A percentile compares a stretch with the other conserved stretches of the same genome.
Evolutionary conservation across 1,140 invertebrate species (phyloP).

Genomic region (Plectus sambesii): DNA sequence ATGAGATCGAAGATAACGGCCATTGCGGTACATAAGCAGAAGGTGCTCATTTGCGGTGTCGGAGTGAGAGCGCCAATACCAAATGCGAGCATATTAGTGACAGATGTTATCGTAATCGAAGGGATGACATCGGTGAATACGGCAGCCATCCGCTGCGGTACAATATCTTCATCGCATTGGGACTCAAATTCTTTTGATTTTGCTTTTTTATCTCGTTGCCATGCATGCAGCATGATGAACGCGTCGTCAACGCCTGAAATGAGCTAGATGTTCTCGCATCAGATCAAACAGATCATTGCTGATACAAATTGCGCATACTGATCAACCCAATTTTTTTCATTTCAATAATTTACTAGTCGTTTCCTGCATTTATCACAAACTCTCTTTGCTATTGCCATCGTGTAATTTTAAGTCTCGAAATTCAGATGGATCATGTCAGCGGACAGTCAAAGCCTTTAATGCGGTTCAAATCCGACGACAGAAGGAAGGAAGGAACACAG

Average conservation of each 20-base stretch:
- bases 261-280: background rate
- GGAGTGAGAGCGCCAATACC: conserved; percentile 41
- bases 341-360: no score
- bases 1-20: conserved; percentile 41
- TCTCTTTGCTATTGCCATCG: no score
- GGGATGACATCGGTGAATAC: conserved; percentile 43
- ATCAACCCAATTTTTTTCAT: no score
- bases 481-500: no score
- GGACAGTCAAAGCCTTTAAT: no score
- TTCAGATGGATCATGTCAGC: no score
- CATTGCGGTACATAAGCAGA: conserved; percentile 43
- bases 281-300: no score
- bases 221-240: conserved; percentile 39
- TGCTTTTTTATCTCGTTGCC: conserved; percentile 31
- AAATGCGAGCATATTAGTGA: conserved; percentile 43
- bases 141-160: conserved; percentile 27
- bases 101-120: conserved; percentile 42
- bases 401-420: no score
- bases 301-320: no score
- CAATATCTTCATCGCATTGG: no score
- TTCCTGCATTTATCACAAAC: no score
- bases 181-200: conserved; percentile 19
- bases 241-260: conserved; percentile 38
- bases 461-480: no score
- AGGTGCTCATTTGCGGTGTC: conserved; percentile 43